phyloP scores from a whole-genome alignment of 2,797 vertebrate genomes.

The Strix occidentalis region DNA sequence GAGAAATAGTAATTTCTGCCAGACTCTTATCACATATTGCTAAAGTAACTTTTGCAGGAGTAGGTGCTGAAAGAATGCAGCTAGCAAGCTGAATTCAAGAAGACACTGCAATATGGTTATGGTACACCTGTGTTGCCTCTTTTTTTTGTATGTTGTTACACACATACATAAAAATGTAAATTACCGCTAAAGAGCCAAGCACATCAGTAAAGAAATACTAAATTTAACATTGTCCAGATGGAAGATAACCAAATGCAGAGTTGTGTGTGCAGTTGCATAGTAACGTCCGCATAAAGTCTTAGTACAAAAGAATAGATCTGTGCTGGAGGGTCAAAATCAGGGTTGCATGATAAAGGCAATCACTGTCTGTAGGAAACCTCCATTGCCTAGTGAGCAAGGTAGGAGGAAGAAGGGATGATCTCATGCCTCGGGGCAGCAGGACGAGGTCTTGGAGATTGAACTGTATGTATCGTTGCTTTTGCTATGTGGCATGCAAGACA shows the following conservation, averaged over 20 bases:
- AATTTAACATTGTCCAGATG: not conserved
- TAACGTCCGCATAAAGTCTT: fast-evolving
- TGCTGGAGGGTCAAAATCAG: not conserved
- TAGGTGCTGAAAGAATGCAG: not conserved
- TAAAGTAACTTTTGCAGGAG: not conserved
- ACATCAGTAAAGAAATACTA: not conserved
- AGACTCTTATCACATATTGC: fast-evolving
- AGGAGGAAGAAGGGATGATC: not conserved
- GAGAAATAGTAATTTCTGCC: not conserved
- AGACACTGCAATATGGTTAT: not conserved
- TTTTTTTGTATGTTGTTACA: not conserved
- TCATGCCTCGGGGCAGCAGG: not conserved
- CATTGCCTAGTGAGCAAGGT: not conserved
- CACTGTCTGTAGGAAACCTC: not conserved
- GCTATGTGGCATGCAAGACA: fast-evolving
- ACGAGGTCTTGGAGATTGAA: not conserved
- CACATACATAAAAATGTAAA: not conserved
- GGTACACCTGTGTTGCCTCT: not conserved
- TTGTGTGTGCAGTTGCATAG: not conserved
- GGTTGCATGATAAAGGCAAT: not conserved
- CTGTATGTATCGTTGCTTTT: not conserved
- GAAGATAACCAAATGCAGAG: not conserved
- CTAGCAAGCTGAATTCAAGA: not conserved
- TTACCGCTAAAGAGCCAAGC: not conserved
- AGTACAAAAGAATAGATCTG: too few relatives aligned